A percentile compares a stretch with the other conserved stretches of the same genome.
phyloP scores from a whole-genome alignment of 2,797 vertebrate species.

The Perodicticus potto region DNA sequence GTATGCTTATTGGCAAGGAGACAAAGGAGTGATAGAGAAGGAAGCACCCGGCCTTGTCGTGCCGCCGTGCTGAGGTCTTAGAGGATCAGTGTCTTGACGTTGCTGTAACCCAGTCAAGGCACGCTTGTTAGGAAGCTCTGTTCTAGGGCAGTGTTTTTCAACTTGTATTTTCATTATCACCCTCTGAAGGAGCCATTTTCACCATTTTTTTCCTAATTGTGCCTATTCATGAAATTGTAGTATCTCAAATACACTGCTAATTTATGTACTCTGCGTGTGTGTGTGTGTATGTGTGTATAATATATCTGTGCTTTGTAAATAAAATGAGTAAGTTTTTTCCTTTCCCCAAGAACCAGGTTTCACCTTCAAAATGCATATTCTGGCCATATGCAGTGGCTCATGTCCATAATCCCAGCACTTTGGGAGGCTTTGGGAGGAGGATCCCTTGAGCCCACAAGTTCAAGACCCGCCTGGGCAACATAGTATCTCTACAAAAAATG shows the following conservation, averaged over 20 bases:
- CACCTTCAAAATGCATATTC: neutral
- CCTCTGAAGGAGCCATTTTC: constrained; percentile 10
- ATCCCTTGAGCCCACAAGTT: neutral
- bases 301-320: neutral
- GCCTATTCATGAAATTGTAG: neutral
- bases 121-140: neutral
- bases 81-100: neutral
- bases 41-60: neutral
- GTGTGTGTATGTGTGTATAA: neutral
- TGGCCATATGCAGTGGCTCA: neutral
- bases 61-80: neutral
- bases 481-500: neutral
- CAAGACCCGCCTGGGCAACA: neutral
- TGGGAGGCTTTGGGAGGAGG: neutral
- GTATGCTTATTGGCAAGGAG: too few relatives aligned
- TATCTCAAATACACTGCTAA: neutral
- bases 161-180: neutral
- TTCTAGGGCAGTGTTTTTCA: neutral
- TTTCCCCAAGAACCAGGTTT: neutral
- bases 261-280: neutral
- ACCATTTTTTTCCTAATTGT: neutral
- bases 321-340: neutral
- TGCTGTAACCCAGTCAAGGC: neutral
- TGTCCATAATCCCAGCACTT: neutral
- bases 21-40: neutral